Evolutionary conservation across 2,113 vertebrate species (phyloP).

Genomic region (Passer domesticus): DNA sequence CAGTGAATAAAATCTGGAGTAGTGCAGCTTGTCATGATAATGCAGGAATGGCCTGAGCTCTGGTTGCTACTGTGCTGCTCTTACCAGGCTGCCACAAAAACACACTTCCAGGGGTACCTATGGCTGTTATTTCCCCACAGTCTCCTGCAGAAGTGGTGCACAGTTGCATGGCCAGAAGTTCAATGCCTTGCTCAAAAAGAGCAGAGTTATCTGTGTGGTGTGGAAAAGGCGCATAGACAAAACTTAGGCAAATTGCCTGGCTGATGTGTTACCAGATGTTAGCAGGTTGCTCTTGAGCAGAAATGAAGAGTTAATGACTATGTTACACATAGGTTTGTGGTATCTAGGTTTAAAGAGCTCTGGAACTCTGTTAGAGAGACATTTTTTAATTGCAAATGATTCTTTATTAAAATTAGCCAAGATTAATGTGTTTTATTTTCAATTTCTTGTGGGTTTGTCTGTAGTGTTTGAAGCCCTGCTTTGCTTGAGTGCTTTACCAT

Average conservation of each 20-base stretch:
- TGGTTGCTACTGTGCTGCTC: background rate
- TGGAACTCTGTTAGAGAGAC: background rate
- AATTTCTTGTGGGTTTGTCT: background rate
- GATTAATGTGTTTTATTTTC: background rate
- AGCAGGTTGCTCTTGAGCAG: background rate
- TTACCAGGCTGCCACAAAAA: background rate
- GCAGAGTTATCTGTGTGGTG: background rate
- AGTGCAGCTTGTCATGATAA: background rate
- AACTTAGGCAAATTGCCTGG: conserved; percentile 19
- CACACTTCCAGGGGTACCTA: fast-evolving
- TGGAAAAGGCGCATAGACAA: background rate
- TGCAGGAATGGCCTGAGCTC: background rate
- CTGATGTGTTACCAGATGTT: background rate
- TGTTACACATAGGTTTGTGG: background rate
- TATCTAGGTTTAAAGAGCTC: background rate
- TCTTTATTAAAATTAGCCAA: background rate
- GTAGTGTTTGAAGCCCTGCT: background rate
- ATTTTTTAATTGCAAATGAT: background rate
- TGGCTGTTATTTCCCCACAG: background rate
- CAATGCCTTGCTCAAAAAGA: background rate
- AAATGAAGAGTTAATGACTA: background rate
- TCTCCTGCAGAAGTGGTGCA: background rate
- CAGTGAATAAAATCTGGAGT: background rate
- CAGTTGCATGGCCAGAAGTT: fast-evolving
- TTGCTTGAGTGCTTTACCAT: background rate